Base-by-base conservation (phyloP, 2,113 vertebrate genomes). In the Odobenus rosmarus region DNA sequence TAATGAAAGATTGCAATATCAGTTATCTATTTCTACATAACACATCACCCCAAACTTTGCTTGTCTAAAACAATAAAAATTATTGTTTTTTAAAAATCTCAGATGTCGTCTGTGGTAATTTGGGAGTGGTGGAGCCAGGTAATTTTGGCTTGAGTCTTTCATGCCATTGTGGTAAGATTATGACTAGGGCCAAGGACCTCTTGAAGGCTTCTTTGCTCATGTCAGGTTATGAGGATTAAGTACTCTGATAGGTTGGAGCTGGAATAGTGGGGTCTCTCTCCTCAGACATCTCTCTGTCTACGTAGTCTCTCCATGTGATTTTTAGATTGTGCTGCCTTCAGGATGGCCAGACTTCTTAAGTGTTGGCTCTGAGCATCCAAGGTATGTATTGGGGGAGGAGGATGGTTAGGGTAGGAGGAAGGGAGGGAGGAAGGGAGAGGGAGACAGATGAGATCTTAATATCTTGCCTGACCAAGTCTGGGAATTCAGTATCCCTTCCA, bases 41-140 rank as follows among this genome's bases (percentile, higher is more conserved):
- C 4, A 74, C 9, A 59, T 49, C 28, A 87, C 1, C 33, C 21
- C 21, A 42, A 74, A 67, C 33, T 31, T n/a, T 46, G 49, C n/a
- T 93, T 55, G 12, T 83, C 90, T 87, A 83, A 95, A 86, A 77
- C 6, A 92, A 82, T 49, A 81, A 39, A 81, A 88, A 28, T 23
- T 1, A n/a, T 51, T 71, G 36, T 71, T 55, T 26, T 7, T 19
- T 61, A 57, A 74, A 36, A 42, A 64, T 33, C 18, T 67, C 28
- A 74, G 28, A 23, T 57, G 31, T 9, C 18, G 51, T 74, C 39
- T 91, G 16, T 61, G 21, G 12, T 51, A 84, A 67, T 53, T 55
- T 19, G 55, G 55, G 51, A 87, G 59, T 13, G 61, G 11, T 62
- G 5, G 26, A 55, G 16, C 18, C 39, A 53, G 71, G 36, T 4